phyloP scores from a whole-genome alignment of 2,113 vertebrate genomes.

The Lathamus discolor region DNA sequence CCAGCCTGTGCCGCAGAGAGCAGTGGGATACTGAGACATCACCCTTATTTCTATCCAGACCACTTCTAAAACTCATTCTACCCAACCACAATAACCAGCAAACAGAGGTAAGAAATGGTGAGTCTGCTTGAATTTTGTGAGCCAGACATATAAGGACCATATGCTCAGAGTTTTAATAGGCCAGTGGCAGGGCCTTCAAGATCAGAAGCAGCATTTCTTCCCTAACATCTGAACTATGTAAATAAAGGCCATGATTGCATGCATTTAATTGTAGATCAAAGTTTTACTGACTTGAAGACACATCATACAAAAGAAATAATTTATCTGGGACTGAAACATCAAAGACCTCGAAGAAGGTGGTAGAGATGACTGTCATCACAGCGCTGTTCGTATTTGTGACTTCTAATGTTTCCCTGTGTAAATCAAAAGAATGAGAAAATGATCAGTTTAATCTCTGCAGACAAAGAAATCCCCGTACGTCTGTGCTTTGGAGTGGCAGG shows the following conservation, averaged over 20 bases:
- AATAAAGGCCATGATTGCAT: background rate
- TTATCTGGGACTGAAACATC: background rate
- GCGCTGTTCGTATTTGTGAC: background rate
- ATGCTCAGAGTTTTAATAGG: background rate
- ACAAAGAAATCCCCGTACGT: background rate
- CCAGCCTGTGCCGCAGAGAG: background rate
- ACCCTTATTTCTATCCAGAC: background rate
- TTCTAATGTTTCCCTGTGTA: background rate
- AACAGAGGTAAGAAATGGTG: background rate
- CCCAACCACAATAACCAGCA: background rate
- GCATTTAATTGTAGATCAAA: background rate
- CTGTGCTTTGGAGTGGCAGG: background rate
- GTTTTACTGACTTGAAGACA: background rate
- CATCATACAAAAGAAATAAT: background rate
- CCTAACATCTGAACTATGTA: background rate
- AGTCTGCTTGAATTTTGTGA: background rate
- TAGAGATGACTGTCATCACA: background rate
- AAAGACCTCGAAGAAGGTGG: background rate
- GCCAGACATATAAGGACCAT: background rate
- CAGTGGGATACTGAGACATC: background rate
- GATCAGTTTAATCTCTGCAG: background rate
- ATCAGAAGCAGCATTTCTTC: background rate
- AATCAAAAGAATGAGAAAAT: background rate
- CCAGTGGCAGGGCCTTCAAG: background rate
- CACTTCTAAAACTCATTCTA: background rate